These are phyloP conservation scores for Cyanoramphus novaezelandiae DNA, from an alignment of 2,113 vertebrate species.

Conservation along the genomic window DNA sequence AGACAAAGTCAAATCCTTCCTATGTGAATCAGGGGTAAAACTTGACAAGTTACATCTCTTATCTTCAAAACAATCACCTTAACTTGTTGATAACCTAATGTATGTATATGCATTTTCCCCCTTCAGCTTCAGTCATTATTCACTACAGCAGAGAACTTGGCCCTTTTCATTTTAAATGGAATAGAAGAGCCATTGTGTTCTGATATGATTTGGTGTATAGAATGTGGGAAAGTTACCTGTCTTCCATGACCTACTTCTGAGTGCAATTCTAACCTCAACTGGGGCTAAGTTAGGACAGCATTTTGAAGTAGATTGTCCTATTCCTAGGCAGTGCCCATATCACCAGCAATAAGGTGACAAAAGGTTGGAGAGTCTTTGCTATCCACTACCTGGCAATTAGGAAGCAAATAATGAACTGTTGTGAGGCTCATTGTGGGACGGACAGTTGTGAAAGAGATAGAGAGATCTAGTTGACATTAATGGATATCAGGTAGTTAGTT, in stretches of 20 bases:
- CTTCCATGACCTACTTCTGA: not conserved
- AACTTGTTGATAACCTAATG: not conserved
- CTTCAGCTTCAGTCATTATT: not conserved
- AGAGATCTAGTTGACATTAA: not conserved
- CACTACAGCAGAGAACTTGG: not conserved
- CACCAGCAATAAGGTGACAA: not conserved
- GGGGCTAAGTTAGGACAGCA: not conserved
- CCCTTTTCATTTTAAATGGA: not conserved
- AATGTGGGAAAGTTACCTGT: not conserved
- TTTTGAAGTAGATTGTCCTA: not conserved
- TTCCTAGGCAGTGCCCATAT: not conserved
- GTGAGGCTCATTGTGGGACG: not conserved
- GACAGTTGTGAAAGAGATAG: not conserved
- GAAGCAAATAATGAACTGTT: not conserved
- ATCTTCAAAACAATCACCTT: not conserved
- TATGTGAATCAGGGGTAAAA: not conserved
- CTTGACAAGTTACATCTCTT: not conserved
- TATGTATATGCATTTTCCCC: not conserved
- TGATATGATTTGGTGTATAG: not conserved
- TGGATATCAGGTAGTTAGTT: not conserved
- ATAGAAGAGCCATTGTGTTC: not conserved
- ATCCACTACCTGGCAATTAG: not conserved
- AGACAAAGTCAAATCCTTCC: not conserved
- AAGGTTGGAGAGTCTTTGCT: not conserved
- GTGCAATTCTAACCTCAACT: not conserved